Evolutionary conservation across 2,888 invertebrate species (phyloP).

Genomic region (Endomychus coccineus): DNA sequence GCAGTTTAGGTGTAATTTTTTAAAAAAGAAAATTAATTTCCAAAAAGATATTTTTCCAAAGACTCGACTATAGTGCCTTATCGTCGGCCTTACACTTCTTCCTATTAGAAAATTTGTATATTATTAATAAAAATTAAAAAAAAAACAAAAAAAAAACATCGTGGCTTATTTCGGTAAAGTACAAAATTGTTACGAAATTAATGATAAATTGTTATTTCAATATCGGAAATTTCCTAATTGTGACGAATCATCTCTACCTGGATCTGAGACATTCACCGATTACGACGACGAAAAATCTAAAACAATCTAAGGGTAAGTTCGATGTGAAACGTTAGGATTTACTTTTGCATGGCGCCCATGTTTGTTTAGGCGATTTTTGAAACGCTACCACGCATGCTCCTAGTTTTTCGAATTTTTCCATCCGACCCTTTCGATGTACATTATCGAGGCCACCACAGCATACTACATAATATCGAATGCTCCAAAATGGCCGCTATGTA

Average conservation of each 20-base stretch:
- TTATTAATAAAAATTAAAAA: conserved; percentile 37
- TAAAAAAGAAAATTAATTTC: conserved; percentile 25
- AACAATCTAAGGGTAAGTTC: too few species aligned
- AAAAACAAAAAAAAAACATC: conserved; percentile 32
- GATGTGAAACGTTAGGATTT: too few species aligned
- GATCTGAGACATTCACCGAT: too few species aligned
- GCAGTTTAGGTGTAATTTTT: conserved; percentile 30
- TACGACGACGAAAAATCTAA: conserved; percentile 14
- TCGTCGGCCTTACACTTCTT: conserved; percentile 43
- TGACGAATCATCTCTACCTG: conserved; percentile 13
- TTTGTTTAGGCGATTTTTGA: too few species aligned
- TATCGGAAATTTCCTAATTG: conserved; percentile 18
- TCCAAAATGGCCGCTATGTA: conserved; percentile 27
- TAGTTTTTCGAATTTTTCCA: conserved; percentile 10
- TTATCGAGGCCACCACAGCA: too few species aligned
- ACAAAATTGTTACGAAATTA: conserved; percentile 34
- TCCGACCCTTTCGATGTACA: too few species aligned
- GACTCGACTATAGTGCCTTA: conserved; percentile 44
- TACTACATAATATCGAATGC: too few species aligned
- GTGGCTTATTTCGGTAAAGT: conserved; percentile 38
- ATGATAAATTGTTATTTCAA: conserved; percentile 24
- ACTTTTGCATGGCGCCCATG: too few species aligned
- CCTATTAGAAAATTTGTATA: conserved; percentile 42
- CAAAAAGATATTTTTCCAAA: conserved; percentile 39
- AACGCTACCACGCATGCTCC: conserved; percentile 8